Base-by-base conservation (phyloP, 2,888 invertebrate genomes). In the Caenorhabditis sp. region DNA sequence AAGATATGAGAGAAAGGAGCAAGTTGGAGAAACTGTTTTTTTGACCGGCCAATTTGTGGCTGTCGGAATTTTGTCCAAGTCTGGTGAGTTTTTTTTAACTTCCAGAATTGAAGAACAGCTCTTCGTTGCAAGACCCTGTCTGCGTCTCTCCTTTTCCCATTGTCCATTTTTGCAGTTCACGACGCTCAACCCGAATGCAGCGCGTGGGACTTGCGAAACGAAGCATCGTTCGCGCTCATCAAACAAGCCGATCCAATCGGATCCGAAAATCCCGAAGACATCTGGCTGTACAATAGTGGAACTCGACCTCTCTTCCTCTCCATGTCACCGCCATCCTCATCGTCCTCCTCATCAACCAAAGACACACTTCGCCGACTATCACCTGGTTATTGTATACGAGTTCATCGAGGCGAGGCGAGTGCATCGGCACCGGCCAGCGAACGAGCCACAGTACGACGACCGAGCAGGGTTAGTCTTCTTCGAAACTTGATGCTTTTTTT, bases 211-310 rank as follows among this genome's bases (percentile, higher is more conserved):
- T 53, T 82, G 19, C 73, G 77, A 36, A 86, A 85, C 64, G 79
- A 80, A 62, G 80, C 72, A 2, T 85, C 85, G 4, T 86, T 86
- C 65, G 81, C 86, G 2, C 73, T 86, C 49, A 85, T 86, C 57
- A 76, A 82, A 66, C 85, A 85, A 71, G 59, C 83, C 12, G 85
- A 86, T 55, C 79, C 78, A 36, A 68, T 79, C 37, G 79, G 79
- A 14, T 79, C 79, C 50, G 80, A 83, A 36, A 77, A 79, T 67
- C 82, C 81, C 17, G 84, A 86, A 68, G 86, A 86, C 58, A 79
- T 86, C 36, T 86, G 86, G 86, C 70, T 86, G 51, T 86, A 86
- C 69, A 86, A 86, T 73, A 86, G 86, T 70, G 86, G 86, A 50
- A 84, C 80, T 17, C 77, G 82, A 1, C 86, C 86, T 0, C 69